Percentiles rank a stretch among this genome's conserved stretches.
Conservation (phyloP, 2,113 vertebrate species). For the Isurus oxyrinchus region DNA sequence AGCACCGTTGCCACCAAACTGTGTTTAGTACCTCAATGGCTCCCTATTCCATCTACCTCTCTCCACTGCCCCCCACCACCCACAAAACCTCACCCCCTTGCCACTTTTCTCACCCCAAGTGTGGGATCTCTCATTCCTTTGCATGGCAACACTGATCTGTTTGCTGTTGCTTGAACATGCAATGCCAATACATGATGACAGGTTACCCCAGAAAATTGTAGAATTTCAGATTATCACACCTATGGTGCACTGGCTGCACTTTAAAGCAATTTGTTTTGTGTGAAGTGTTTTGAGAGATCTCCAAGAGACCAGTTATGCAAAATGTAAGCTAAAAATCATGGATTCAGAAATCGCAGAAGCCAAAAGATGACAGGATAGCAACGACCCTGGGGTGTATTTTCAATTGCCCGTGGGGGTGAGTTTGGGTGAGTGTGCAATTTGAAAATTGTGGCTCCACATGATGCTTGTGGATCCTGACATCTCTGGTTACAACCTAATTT, state of each 20-base stretch:
- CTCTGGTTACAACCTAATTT: too few relatives aligned
- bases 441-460: too few relatives aligned
- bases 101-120: background rate
- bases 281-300: conserved; percentile 9
- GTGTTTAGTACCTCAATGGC: background rate
- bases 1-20: background rate
- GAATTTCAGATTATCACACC: background rate
- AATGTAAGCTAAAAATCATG: background rate
- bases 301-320: background rate
- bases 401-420: too few relatives aligned
- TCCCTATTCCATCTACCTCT: background rate
- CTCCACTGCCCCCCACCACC: too few relatives aligned
- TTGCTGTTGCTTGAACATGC: background rate
- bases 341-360: background rate
- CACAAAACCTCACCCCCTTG: background rate
- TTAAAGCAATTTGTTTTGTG: background rate
- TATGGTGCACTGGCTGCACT: background rate
- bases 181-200: background rate
- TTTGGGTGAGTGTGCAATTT: too few relatives aligned
- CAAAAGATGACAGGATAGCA: background rate
- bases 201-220: background rate
- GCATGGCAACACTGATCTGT: background rate
- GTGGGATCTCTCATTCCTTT: background rate
- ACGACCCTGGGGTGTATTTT: too few relatives aligned
- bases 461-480: too few relatives aligned